Evolutionary conservation across 2,888 invertebrate genomes (phyloP).

Genomic region (Eurois occulta): DNA sequence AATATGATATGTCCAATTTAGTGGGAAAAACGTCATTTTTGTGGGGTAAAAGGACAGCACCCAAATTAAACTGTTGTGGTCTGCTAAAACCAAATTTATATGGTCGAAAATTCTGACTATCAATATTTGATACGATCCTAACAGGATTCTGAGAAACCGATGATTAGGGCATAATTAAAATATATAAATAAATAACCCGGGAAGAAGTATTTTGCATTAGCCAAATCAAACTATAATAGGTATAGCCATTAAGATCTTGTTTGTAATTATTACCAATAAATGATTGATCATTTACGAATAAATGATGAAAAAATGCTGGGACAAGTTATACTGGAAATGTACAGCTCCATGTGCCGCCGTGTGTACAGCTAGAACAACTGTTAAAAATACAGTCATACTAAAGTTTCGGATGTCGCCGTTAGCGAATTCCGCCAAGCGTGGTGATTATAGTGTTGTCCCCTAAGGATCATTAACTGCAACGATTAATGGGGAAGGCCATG

Average conservation of each 20-base stretch:
- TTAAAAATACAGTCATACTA: constrained; percentile 16
- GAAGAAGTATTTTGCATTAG: neutral
- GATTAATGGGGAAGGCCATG: constrained; percentile 37
- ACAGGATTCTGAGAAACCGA: neutral
- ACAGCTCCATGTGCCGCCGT: too few species aligned
- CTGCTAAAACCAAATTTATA: neutral
- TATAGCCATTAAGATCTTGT: too few species aligned
- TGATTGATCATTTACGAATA: too few species aligned
- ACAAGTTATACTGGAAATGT: too few species aligned
- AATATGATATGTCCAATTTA: constrained; percentile 52
- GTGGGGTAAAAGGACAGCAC: neutral
- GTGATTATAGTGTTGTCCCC: constrained; percentile 44
- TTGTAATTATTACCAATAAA: too few species aligned
- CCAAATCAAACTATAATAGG: neutral
- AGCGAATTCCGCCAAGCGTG: constrained; percentile 50
- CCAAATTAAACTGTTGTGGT: neutral
- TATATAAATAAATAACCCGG: neutral
- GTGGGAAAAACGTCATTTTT: constrained; percentile 42
- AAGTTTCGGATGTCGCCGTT: constrained; percentile 45
- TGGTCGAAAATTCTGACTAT: neutral
- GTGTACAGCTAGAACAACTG: constrained; percentile 18
- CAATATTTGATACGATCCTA: neutral
- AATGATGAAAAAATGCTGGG: too few species aligned
- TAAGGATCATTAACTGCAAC: constrained; percentile 52
- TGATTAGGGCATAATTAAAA: neutral